A percentile compares a stretch with the other conserved stretches of the same genome.
Conservation (phyloP, 2,113 vertebrate species). For the Steatornis caripensis region DNA sequence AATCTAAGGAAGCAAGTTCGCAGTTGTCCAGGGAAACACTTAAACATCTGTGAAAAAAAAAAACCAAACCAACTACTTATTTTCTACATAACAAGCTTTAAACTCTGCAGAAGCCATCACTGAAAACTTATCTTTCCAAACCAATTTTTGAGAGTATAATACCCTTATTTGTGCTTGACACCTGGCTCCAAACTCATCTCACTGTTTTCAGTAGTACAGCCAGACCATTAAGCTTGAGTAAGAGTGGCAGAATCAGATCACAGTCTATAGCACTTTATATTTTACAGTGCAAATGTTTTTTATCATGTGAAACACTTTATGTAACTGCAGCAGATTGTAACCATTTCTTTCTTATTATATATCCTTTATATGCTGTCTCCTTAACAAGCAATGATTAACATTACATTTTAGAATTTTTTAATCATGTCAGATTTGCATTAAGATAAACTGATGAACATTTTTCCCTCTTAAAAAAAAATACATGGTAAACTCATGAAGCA, state of each 20-base stretch:
- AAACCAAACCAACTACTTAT: accelerated
- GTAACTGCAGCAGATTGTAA: neutral
- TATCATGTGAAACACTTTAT: neutral
- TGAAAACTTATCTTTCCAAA: neutral
- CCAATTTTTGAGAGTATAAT: neutral
- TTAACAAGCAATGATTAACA: neutral
- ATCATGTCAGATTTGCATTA: neutral
- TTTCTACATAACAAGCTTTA: neutral
- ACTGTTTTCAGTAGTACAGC: neutral
- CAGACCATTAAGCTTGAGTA: neutral
- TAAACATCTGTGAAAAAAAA: neutral
- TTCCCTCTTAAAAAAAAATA: neutral
- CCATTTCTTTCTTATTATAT: neutral
- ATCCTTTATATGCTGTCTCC: neutral
- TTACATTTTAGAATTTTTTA: neutral
- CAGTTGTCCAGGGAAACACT: neutral
- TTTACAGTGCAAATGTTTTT: neutral
- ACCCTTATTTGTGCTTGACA: neutral
- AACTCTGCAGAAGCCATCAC: neutral
- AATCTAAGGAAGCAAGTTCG: neutral
- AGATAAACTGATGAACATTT: neutral
- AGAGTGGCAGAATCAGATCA: neutral
- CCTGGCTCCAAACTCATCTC: neutral
- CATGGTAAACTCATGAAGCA: neutral
- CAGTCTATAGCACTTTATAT: neutral